Evolutionary conservation across 1,140 invertebrate genomes (phyloP).

Genomic region (Aethina tumida): DNA sequence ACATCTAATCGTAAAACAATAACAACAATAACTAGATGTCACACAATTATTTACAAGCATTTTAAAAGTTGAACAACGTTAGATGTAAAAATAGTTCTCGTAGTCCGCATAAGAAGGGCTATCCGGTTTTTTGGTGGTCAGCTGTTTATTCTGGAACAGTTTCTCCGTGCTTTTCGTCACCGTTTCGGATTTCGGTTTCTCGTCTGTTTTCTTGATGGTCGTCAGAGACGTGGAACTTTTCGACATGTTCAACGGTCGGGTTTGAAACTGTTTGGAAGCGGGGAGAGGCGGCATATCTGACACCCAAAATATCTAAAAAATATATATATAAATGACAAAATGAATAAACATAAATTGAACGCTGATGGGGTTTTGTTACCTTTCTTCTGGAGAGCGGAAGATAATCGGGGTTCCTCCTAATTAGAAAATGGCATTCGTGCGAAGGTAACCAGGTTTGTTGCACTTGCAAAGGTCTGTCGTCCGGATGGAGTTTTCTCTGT

Average conservation of each 20-base stretch:
- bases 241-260: conserved; percentile 15
- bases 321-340: conserved; percentile 2
- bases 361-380: conserved; percentile 32
- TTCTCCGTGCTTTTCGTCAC: conserved; percentile 27
- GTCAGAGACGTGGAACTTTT: conserved; percentile 26
- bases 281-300: conserved; percentile 25
- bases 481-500: conserved; percentile 76
- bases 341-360: conserved; percentile 2
- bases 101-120: conserved; percentile 43
- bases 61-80: conserved; percentile 12
- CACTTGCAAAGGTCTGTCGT: conserved; percentile 74
- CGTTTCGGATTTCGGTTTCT: conserved; percentile 27
- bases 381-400: conserved; percentile 50
- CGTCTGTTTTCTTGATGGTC: conserved; percentile 18
- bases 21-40: conserved; percentile 16
- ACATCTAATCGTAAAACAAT: no score
- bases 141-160: conserved; percentile 33
- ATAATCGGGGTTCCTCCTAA: conserved; percentile 67
- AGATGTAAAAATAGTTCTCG: conserved; percentile 54
- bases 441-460: conserved; percentile 62
- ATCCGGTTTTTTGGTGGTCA: conserved; percentile 32
- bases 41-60: conserved; percentile 18
- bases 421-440: conserved; percentile 61
- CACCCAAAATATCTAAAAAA: conserved; percentile 32
- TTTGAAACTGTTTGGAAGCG: conserved; percentile 19